phyloP scores from a whole-genome alignment of 2,888 invertebrate species.

The Synergus itoensis region DNA sequence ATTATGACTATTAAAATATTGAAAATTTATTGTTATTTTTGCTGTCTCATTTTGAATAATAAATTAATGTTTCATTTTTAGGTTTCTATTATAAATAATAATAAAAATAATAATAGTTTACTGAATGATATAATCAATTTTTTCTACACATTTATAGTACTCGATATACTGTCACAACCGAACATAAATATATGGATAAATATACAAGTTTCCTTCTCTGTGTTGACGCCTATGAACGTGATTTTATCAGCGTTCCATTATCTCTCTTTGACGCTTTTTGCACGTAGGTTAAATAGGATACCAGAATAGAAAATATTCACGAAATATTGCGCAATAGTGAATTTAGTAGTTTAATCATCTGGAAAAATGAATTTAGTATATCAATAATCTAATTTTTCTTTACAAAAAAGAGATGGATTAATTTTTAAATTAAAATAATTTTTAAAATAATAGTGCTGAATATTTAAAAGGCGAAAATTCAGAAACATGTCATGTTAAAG shows the following conservation, averaged over 20 bases:
- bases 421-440: neutral
- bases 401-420: neutral
- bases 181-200: neutral
- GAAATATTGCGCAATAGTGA: neutral
- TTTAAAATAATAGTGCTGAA: neutral
- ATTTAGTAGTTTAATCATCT: neutral
- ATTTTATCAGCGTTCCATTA: too few species aligned
- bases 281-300: neutral
- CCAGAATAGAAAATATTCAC: neutral
- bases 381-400: neutral
- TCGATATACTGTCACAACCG: neutral
- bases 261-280: neutral
- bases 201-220: neutral
- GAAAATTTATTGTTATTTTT: too few species aligned
- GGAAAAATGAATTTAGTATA: neutral
- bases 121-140: neutral
- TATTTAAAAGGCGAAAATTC: neutral
- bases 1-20: too few species aligned
- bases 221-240: neutral
- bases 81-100: neutral
- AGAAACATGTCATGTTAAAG: neutral
- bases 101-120: neutral
- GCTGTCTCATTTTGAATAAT: too few species aligned
- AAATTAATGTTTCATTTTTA: neutral
- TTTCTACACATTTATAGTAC: neutral